A percentile compares a stretch with the other conserved stretches of the same genome.
These are phyloP conservation scores for Acanthosepion lycidas DNA, from an alignment of 2,888 invertebrate genomes.

Conservation along the genomic window DNA sequence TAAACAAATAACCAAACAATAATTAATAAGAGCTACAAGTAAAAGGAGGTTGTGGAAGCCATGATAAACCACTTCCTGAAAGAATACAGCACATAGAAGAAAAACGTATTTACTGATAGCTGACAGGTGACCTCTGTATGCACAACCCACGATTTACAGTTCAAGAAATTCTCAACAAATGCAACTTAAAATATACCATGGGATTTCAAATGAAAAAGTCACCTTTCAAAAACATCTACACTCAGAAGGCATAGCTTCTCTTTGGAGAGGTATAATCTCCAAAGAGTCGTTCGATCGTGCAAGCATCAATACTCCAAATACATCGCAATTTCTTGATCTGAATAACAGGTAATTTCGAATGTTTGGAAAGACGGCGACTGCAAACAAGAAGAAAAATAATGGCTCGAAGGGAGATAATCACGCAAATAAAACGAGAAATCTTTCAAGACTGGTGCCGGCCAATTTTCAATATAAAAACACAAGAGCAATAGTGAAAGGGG, in stretches of 20 bases:
- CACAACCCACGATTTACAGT: too few relatives aligned
- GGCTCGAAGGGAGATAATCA: neutral
- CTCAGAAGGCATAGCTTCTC: neutral
- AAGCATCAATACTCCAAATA: neutral
- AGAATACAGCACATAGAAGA: too few relatives aligned
- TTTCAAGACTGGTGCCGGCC: neutral
- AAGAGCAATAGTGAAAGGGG: neutral
- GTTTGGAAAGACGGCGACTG: neutral
- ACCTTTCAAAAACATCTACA: neutral
- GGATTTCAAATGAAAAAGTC: neutral
- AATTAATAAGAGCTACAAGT: too few relatives aligned
- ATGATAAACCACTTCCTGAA: too few relatives aligned
- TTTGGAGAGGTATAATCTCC: neutral
- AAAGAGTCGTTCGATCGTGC: neutral
- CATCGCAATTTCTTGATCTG: neutral
- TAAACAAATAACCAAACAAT: too few relatives aligned
- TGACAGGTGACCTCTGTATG: too few relatives aligned
- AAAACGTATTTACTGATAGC: too few relatives aligned
- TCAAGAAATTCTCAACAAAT: too few relatives aligned
- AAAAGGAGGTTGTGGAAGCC: too few relatives aligned
- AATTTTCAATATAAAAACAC: neutral
- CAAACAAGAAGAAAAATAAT: neutral
- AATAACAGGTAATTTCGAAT: neutral
- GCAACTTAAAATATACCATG: neutral
- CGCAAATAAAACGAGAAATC: neutral